These are phyloP conservation scores for Spheniscus mendiculus DNA, from an alignment of 2,113 vertebrate species.

Conservation along the genomic window DNA sequence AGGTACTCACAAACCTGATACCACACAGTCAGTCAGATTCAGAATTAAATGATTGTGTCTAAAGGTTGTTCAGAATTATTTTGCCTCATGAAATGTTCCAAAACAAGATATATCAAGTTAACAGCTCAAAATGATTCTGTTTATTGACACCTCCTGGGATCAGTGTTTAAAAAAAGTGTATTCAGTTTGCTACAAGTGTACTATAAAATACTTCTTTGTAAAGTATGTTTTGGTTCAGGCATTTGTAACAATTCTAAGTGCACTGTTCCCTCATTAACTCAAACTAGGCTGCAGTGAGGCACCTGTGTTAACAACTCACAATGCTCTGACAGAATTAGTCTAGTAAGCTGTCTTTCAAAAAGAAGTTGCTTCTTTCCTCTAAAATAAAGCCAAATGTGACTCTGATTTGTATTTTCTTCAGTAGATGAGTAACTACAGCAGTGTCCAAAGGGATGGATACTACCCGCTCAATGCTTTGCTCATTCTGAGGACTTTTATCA, in stretches of 20 bases:
- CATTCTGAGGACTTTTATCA: accelerated
- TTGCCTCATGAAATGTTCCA: not conserved
- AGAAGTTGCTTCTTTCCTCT: not conserved
- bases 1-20: not conserved
- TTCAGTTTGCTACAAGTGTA: not conserved
- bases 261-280: not conserved
- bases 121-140: not conserved
- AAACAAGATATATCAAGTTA: not conserved
- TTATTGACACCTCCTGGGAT: not conserved
- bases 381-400: not conserved
- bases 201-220: not conserved
- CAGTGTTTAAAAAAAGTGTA: not conserved
- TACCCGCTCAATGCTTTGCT: not conserved
- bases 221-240: not conserved
- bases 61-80: not conserved
- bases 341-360: not conserved
- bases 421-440: not conserved
- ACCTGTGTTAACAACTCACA: not conserved
- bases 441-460: not conserved
- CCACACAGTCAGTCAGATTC: not conserved
- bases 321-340: not conserved
- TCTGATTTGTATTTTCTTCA: not conserved
- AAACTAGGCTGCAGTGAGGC: not conserved
- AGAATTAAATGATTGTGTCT: not conserved
- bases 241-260: not conserved